These are phyloP conservation scores for Sepiola atlantica DNA, from an alignment of 2,888 invertebrate species.

Conservation along the genomic window DNA sequence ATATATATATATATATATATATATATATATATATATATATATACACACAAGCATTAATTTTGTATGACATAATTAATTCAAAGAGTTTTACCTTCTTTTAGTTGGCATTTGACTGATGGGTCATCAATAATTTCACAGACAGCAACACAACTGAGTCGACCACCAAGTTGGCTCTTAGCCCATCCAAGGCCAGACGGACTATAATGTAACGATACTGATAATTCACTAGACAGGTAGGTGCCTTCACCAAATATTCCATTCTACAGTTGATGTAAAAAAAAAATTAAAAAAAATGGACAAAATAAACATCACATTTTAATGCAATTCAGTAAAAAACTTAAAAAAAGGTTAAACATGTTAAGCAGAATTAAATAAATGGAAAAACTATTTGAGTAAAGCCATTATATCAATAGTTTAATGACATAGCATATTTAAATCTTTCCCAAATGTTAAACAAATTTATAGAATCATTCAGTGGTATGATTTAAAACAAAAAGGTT, in stretches of 20 bases:
- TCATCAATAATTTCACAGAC: conserved; percentile 87
- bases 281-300: conserved; percentile 45
- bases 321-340: not conserved
- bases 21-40: too few relatives aligned
- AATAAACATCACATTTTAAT: not conserved
- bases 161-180: conserved; percentile 85
- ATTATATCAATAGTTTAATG: too few relatives aligned
- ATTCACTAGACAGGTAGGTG: conserved; percentile 84
- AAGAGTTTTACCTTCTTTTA: conserved; percentile 59
- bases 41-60: not conserved
- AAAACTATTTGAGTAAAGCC: too few relatives aligned
- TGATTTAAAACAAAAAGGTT: not conserved
- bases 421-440: not conserved
- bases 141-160: conserved; percentile 85
- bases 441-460: not conserved
- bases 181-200: conserved; percentile 84
- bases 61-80: not conserved
- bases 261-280: conserved; percentile 73
- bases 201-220: conserved; percentile 83
- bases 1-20: too few relatives aligned
- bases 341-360: not conserved
- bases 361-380: too few relatives aligned
- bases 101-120: conserved; percentile 77
- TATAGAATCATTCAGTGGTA: not conserved
- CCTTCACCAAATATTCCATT: conserved; percentile 83